Evolutionary conservation across 2,113 vertebrate species (phyloP).

Genomic region (Neotragus moschatus): DNA sequence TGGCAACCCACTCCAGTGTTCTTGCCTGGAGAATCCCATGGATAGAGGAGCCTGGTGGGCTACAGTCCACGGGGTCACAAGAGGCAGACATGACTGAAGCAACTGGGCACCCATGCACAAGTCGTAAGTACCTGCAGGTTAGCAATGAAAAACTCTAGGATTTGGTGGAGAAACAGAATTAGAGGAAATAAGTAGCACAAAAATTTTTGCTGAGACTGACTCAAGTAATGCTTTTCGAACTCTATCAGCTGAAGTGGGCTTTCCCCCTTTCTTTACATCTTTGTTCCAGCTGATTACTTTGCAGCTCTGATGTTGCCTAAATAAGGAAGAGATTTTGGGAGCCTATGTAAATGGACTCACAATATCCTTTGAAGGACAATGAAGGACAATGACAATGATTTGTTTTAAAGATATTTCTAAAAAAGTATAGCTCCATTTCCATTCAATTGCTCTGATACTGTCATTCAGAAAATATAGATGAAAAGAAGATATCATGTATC

Average conservation of each 20-base stretch:
- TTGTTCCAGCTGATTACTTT: slow-evolving; percentile 78
- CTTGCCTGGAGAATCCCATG: neutral
- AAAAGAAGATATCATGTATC: neutral
- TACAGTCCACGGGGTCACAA: neutral
- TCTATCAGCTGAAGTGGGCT: slow-evolving; percentile 73
- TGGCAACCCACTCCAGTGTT: neutral
- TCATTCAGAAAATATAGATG: slow-evolving; percentile 2
- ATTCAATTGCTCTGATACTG: neutral
- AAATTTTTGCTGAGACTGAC: slow-evolving; percentile 17
- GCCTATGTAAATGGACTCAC: slow-evolving; percentile 61
- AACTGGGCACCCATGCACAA: accelerated
- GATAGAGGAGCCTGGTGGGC: neutral
- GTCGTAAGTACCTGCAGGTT: neutral
- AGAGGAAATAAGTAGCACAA: neutral
- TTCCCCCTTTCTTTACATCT: slow-evolving; percentile 68
- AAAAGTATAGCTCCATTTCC: neutral
- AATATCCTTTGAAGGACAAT: neutral
- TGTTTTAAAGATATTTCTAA: neutral
- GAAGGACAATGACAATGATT: neutral
- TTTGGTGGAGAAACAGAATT: slow-evolving; percentile 21
- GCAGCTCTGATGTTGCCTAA: slow-evolving; percentile 72
- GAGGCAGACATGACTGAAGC: neutral
- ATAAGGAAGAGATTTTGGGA: slow-evolving; percentile 66
- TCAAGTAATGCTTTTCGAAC: slow-evolving; percentile 66
- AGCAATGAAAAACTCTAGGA: neutral